Conservation (phyloP, 2,888 invertebrate species). For the Incurvaria masculella region DNA sequence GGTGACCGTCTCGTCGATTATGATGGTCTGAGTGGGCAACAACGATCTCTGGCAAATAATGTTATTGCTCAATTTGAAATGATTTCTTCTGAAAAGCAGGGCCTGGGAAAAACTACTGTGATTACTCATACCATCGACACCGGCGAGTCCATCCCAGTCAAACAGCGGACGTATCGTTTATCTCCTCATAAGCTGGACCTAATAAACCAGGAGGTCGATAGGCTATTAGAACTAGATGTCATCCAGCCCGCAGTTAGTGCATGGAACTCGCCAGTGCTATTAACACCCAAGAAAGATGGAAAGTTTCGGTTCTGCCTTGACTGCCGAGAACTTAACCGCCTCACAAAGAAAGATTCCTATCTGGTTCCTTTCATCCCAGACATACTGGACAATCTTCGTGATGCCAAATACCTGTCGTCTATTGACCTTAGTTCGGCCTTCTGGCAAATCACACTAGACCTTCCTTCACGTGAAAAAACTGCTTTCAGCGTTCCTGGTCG, state of each 20-base stretch:
- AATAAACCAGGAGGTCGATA: no score
- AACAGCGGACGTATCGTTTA: no score
- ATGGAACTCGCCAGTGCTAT: no score
- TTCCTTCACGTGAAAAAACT: conserved; percentile 5
- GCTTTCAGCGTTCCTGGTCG: conserved; percentile 15
- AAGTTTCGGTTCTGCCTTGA: neutral
- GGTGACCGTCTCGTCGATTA: neutral
- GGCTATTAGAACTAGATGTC: no score
- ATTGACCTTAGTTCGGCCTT: conserved; percentile 17
- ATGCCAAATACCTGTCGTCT: conserved; percentile 17
- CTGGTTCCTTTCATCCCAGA: conserved; percentile 17
- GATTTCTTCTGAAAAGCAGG: neutral
- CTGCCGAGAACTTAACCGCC: neutral
- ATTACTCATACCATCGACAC: neutral
- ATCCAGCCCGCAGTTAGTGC: no score
- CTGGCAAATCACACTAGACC: conserved; percentile 6
- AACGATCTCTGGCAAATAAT: neutral
- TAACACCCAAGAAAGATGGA: neutral
- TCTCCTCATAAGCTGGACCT: no score
- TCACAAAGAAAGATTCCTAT: conserved; percentile 11
- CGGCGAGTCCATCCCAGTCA: neutral
- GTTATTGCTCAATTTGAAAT: neutral
- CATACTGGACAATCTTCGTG: conserved; percentile 19
- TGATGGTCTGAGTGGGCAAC: neutral
- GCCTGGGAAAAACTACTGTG: neutral